A percentile compares a stretch with the other conserved stretches of the same genome.
Conservation (phyloP, 2,113 vertebrate species). For the Ciconia stormi region DNA sequence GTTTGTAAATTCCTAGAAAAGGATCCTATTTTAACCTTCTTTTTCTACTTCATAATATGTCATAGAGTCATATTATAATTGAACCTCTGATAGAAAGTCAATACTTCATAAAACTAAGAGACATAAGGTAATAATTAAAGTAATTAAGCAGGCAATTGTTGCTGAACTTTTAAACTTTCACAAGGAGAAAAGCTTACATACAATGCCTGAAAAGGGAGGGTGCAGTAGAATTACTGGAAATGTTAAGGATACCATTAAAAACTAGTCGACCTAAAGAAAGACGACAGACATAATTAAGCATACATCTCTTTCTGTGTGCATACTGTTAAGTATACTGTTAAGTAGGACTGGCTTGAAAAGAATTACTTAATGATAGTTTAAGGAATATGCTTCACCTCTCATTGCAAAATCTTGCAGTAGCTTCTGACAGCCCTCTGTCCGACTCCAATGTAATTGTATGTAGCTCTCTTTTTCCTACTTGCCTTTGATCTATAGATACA, state of each 20-base stretch:
- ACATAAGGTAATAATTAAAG: constrained; percentile 17
- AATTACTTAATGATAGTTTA: not conserved
- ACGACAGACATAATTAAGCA: constrained; percentile 8
- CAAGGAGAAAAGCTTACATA: not conserved
- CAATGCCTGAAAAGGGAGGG: not conserved
- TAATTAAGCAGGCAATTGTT: constrained; percentile 13
- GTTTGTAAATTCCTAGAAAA: constrained; percentile 16
- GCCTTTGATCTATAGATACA: not conserved
- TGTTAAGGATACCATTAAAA: constrained; percentile 36
- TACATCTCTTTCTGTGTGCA: not conserved
- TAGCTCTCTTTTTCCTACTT: not conserved
- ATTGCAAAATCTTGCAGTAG: not conserved
- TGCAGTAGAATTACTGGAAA: constrained; percentile 35
- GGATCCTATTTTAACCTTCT: not conserved
- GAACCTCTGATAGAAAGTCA: constrained; percentile 22
- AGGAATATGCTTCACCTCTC: not conserved
- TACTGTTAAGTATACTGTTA: not conserved
- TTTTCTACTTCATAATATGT: not conserved
- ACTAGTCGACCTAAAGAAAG: not conserved
- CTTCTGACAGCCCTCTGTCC: not conserved
- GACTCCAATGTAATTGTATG: not conserved
- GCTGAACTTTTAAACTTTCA: constrained; percentile 35
- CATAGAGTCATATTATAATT: not conserved
- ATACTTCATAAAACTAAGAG: constrained; percentile 18
- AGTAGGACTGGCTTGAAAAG: not conserved